Conservation (phyloP, 2,797 vertebrate genomes). For the Sebastes matsubarae region DNA sequence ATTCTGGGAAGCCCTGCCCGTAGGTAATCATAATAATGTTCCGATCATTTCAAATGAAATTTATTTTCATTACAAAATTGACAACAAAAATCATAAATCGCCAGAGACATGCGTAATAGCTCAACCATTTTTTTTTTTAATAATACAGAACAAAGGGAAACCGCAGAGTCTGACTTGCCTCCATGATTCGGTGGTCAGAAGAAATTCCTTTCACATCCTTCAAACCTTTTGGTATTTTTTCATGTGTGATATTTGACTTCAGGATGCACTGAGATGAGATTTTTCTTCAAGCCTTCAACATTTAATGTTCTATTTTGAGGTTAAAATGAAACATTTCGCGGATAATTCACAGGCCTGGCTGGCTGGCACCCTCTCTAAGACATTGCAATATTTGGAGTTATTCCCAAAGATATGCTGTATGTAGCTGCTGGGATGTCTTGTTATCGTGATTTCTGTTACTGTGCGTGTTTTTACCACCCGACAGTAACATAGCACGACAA, state of each 20-base stretch:
- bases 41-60: constrained; percentile 49
- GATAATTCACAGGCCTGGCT: neutral
- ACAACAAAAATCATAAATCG: constrained; percentile 54
- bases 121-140: constrained; percentile 32
- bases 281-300: neutral
- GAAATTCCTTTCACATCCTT: constrained; percentile 18
- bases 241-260: neutral
- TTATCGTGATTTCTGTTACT: neutral
- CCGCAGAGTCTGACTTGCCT: constrained; percentile 3
- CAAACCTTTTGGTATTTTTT: constrained; percentile 2
- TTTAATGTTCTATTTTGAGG: neutral
- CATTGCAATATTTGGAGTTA: neutral
- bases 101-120: constrained; percentile 54
- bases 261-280: neutral
- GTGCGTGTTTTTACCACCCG: neutral
- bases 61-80: constrained; percentile 61
- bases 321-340: neutral
- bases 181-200: constrained; percentile 5
- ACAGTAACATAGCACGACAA: neutral
- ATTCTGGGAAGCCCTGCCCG: neutral
- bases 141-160: constrained; percentile 45
- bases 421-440: neutral
- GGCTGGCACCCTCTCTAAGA: neutral
- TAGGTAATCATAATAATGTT: constrained; percentile 17
- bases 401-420: neutral